Evolutionary conservation across 2,888 invertebrate genomes (phyloP), one percentile per base, ranked within the genome.

Genomic region (Idaea dimidiata): DNA sequence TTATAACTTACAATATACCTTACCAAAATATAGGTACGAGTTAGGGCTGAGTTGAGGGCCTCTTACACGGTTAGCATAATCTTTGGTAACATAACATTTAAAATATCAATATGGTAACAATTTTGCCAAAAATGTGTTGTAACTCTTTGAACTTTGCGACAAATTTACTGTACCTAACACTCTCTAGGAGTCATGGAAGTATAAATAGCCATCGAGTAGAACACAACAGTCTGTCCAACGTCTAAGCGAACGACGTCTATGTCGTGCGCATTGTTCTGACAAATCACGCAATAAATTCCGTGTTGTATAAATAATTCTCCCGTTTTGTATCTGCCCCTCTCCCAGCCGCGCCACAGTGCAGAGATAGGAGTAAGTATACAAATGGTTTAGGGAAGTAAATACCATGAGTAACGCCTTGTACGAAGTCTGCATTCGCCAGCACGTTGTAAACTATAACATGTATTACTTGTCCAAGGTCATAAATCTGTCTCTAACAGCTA

Each of bases 291-390:
- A 79, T 80, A 80, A 81, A 80, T 80, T 71, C 65, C 68, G 66
- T 59, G 67, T 71, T 73, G 69, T 72, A 74, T 77, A 76, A 80
- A 76, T 81, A 79, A 80, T 74, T 73, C 62, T 64, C 66, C 64
- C 74, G 69, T 71, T 77, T 79, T 79, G 76, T 80, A 77, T 77
- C 78, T 77, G 80, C 73, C 74, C 69, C 69, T 69, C 71, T 67
- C 62, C 61, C 64, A 66, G 8, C 70, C 65, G 64, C n/a, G 31
- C 0, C 63, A 66, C 66, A 67, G 71, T 58, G 62, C 17, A 60
- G 43, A 14, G 43, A 43, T 43, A 10, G 14, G 14, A 43, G 3
- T 10, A 43, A 10, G 10, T 10, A 43, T 7, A 43, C 43, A 10
- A 43, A 43, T 43, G 14, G 8, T 43, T 33, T 3, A 10, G 7